Evolutionary conservation across 2,113 vertebrate genomes (phyloP), one percentile per base, ranked within the genome.

Genomic region (Chaetorhynchus papuensis): DNA sequence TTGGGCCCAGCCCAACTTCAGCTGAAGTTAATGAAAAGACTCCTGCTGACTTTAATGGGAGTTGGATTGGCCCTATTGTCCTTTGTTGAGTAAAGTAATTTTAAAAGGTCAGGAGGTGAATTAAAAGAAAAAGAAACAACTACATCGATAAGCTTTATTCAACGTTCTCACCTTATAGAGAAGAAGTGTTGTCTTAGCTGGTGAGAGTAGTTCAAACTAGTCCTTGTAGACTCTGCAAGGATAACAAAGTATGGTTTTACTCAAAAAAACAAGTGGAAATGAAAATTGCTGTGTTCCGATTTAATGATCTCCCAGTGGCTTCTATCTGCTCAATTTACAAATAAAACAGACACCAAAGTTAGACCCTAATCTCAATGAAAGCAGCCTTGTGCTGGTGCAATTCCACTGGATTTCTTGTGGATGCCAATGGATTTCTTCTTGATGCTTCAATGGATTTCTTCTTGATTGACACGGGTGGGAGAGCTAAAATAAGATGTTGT

Each of bases 41-140:
- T 95, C 95, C 95, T 86, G 90, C 95, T 97, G 93, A 77, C 90
- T 96, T 97, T 95, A 96, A 94, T 93, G 92, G 94, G 91, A 93
- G 61, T 76, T 91, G 77, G 89, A 94, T 91, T 93, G 89, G 94
- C 77, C 53, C 65, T 87, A 96, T 94, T 96, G 94, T 96, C 91
- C 94, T 97, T 87, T 94, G 94, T 71, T 96, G 85, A 93, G 92
- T 75, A 83, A 97, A 96, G 94, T 94, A 95, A 95, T 95, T 96
- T 95, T 83, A 86, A 96, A 93, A 94, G 96, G 93, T 94, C 94
- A 93, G 41, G 44, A 77, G 92, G 93, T 94, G 90, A 95, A 96
- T 96, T 90, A 90, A 96, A 97, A 95, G 95, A 94, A 97, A 96
- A 97, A 95, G 94, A 96, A 96, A 95, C 90, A 95, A 81, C 79